A percentile compares a stretch with the other conserved stretches of the same genome.
These are phyloP conservation scores for Acanthurus leucopareius DNA, from an alignment of 2,797 vertebrate genomes.

Conservation along the genomic window DNA sequence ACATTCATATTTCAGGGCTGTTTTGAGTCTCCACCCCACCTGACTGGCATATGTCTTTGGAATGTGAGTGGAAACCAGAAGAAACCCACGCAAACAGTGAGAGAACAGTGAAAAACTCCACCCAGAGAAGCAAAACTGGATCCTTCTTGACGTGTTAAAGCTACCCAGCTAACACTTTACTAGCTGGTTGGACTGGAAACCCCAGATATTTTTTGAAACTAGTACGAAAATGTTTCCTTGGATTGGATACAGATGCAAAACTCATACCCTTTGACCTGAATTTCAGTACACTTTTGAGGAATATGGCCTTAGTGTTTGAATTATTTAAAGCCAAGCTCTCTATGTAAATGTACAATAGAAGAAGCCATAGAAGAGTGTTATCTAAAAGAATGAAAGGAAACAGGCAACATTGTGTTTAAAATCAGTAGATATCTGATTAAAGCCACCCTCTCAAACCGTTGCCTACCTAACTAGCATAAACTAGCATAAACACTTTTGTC, in stretches of 20 bases:
- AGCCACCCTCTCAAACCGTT: background rate
- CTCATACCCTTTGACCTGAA: background rate
- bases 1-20: slow-evolving; percentile 40
- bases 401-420: background rate
- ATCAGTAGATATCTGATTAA: background rate
- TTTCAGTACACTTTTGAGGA: background rate
- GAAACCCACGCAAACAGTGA: slow-evolving; percentile 48
- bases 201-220: background rate
- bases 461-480: background rate
- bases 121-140: slow-evolving; percentile 18
- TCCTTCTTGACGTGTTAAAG: background rate
- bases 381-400: background rate
- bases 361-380: background rate
- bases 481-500: background rate
- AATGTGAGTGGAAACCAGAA: slow-evolving; percentile 65
- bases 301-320: background rate
- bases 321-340: background rate
- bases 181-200: background rate
- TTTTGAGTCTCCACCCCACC: slow-evolving; percentile 55
- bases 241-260: background rate
- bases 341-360: background rate
- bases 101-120: slow-evolving; percentile 43
- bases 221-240: background rate
- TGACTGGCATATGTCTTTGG: slow-evolving; percentile 64
- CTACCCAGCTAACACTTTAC: background rate